These are phyloP conservation scores for Pandemis corylana DNA, from an alignment of 2,888 invertebrate genomes.

Conservation along the genomic window DNA sequence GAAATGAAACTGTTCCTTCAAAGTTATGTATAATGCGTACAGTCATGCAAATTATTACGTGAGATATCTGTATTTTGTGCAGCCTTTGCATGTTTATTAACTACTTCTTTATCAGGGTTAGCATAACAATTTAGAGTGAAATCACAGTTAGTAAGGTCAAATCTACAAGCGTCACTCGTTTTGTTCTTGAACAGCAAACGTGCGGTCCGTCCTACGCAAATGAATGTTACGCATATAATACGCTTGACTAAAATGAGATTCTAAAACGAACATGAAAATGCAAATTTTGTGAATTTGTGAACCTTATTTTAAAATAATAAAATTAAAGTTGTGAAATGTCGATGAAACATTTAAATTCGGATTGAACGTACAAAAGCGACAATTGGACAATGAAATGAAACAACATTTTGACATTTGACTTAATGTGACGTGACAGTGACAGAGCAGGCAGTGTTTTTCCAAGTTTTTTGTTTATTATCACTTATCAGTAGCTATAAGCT, in stretches of 20 bases:
- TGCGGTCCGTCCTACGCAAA: conserved; percentile 31
- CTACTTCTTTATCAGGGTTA: background rate
- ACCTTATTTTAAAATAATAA: no score
- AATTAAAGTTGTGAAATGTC: background rate
- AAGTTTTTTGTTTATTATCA: conserved; percentile 1
- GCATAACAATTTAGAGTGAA: conserved; percentile 15
- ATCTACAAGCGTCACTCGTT: conserved; percentile 6
- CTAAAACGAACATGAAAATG: background rate
- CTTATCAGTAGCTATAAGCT: background rate
- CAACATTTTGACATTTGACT: no score
- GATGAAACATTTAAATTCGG: background rate
- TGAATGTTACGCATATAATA: conserved; percentile 6
- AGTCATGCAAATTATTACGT: background rate
- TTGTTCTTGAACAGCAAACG: background rate
- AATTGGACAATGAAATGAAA: no score
- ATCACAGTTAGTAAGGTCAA: conserved; percentile 23
- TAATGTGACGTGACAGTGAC: background rate
- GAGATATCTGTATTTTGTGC: background rate
- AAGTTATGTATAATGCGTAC: background rate
- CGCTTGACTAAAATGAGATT: background rate
- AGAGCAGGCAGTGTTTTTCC: background rate
- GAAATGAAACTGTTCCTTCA: background rate
- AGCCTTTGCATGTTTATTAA: background rate
- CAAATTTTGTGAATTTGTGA: no score
- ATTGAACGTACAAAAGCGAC: background rate